phyloP scores from a whole-genome alignment of 2,113 vertebrate genomes.

The Psittacara wagleri region DNA sequence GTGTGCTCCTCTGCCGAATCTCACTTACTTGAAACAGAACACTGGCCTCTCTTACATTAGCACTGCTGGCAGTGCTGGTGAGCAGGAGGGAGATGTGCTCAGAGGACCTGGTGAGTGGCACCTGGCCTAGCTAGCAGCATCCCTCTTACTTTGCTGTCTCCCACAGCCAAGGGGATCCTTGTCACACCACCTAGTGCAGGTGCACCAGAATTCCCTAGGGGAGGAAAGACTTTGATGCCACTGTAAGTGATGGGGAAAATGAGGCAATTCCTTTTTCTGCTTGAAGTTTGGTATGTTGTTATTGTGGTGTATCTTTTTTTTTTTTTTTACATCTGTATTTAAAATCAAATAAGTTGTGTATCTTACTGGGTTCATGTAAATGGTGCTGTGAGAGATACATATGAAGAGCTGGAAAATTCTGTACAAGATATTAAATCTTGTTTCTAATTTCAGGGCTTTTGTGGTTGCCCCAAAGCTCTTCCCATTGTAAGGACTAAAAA shows the following conservation, averaged over 20 bases:
- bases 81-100: background rate
- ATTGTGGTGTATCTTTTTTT: background rate
- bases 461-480: background rate
- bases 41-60: rapidly evolving
- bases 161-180: background rate
- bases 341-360: background rate
- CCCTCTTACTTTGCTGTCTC: background rate
- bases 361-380: background rate
- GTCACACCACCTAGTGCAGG: background rate
- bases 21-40: background rate
- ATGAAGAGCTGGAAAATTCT: background rate
- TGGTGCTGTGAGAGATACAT: background rate
- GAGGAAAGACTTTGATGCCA: background rate
- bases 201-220: background rate
- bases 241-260: background rate
- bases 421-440: background rate
- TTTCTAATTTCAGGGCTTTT: background rate
- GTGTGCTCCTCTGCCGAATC: background rate
- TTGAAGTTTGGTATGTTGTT: background rate
- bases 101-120: rapidly evolving
- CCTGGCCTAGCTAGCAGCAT: background rate
- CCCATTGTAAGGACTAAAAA: background rate
- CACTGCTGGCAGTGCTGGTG: background rate
- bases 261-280: background rate
- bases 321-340: background rate